phyloP scores from a whole-genome alignment of 2,797 vertebrate genomes.

The Tadarida brasiliensis region DNA sequence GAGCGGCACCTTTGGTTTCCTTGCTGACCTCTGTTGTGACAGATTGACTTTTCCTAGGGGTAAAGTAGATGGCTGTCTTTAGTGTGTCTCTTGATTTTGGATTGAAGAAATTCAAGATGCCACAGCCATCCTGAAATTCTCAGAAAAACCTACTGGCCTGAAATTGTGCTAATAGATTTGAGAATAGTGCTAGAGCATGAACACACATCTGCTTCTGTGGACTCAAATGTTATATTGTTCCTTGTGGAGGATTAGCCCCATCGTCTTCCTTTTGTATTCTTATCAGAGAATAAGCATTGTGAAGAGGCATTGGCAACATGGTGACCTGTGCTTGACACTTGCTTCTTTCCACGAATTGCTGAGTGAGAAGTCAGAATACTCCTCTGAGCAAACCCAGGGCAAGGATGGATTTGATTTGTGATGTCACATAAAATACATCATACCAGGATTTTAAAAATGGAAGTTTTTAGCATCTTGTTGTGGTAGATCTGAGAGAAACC shows the following conservation, averaged over 20 bases:
- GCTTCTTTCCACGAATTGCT: background rate
- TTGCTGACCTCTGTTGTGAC: background rate
- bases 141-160: background rate
- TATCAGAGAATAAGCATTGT: background rate
- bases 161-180: background rate
- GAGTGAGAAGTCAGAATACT: constrained; percentile 6
- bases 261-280: background rate
- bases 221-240: no score
- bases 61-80: background rate
- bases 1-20: background rate
- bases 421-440: background rate
- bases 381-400: background rate
- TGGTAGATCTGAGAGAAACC: background rate
- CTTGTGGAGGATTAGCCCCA: background rate
- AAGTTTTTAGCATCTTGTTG: background rate
- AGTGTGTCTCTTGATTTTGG: background rate
- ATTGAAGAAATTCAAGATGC: background rate
- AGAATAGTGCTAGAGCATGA: background rate
- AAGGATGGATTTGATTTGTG: background rate
- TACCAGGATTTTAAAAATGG: background rate
- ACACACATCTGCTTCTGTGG: background rate
- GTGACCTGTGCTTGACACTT: background rate
- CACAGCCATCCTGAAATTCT: background rate
- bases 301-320: background rate
- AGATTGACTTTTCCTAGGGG: background rate